These are phyloP conservation scores for Taphrorychus bicolor DNA, from an alignment of 2,888 invertebrate genomes.

Conservation along the genomic window DNA sequence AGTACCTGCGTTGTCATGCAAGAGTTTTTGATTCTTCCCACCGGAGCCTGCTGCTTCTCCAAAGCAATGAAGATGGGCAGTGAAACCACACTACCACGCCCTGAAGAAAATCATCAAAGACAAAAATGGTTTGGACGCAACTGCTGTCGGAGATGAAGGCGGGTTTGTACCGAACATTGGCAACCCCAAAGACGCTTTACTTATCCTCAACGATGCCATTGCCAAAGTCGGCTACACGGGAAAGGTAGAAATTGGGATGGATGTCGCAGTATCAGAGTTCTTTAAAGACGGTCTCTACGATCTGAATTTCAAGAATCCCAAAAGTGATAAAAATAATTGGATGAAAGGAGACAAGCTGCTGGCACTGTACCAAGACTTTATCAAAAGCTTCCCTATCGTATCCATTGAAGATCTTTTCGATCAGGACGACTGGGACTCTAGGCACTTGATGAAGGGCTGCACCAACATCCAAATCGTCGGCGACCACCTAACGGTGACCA, in stretches of 20 bases:
- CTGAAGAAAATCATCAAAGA: conserved; percentile 96
- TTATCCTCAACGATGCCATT: conserved; percentile 87
- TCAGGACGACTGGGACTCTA: conserved; percentile 98
- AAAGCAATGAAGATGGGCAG: conserved; percentile 99
- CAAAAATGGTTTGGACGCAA: conserved; percentile 94
- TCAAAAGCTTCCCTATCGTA: conserved; percentile 90
- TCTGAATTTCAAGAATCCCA: conserved; percentile 96
- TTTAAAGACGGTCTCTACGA: conserved; percentile 83
- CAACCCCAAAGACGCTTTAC: conserved; percentile 93
- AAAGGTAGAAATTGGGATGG: conserved; percentile 98
- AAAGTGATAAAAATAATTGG: conserved; percentile 83
- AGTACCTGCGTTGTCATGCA: conserved; percentile 98
- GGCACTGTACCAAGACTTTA: conserved; percentile 87
- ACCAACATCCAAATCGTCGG: conserved; percentile 89
- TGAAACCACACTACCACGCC: conserved; percentile 96
- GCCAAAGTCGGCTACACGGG: conserved; percentile 96
- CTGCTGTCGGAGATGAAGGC: conserved; percentile 97
- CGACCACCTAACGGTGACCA: conserved; percentile 95
- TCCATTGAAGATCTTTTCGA: conserved; percentile 99
- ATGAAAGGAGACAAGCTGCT: conserved; percentile 83
- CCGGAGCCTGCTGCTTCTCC: conserved; percentile 89
- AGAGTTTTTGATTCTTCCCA: conserved; percentile 60
- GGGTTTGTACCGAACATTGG: conserved; percentile 99
- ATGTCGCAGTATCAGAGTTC: conserved; percentile 99
- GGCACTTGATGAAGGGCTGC: conserved; percentile 79